Percentiles rank a stretch among this genome's conserved stretches.
Conservation (phyloP, 2,797 vertebrate genomes). For the Myotis planiceps region DNA sequence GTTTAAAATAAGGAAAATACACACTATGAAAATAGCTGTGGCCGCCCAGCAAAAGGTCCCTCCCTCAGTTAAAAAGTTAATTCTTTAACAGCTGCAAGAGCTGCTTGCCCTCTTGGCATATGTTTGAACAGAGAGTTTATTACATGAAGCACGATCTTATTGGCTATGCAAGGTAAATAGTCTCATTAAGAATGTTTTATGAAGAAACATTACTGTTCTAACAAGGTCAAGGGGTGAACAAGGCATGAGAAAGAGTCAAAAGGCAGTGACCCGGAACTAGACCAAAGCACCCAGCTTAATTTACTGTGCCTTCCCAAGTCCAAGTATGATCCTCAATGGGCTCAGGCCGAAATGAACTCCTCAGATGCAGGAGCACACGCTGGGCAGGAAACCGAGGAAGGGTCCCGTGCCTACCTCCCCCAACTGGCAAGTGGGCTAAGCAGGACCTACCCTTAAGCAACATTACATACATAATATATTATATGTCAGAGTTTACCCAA, state of each 20-base stretch:
- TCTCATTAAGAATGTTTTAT: constrained; percentile 71
- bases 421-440: neutral
- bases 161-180: constrained; percentile 64
- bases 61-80: constrained; percentile 50
- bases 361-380: neutral
- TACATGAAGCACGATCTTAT: constrained; percentile 9
- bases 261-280: constrained; percentile 63
- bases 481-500: neutral
- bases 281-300: neutral
- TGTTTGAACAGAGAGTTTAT: constrained; percentile 42
- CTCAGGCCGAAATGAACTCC: neutral
- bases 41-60: neutral
- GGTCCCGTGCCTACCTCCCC: fast-evolving
- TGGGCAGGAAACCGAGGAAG: neutral
- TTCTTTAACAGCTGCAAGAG: constrained; percentile 50
- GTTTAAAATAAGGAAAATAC: neutral
- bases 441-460: neutral
- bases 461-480: neutral
- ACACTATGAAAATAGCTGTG: neutral
- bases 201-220: constrained; percentile 60
- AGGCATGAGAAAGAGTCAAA: constrained; percentile 29
- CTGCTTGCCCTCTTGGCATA: constrained; percentile 36
- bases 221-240: constrained; percentile 64
- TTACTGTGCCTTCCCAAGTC: neutral
- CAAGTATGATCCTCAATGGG: neutral